Base-by-base conservation (phyloP, 2,113 vertebrate species). In the Nothobranchius kuhntae region DNA sequence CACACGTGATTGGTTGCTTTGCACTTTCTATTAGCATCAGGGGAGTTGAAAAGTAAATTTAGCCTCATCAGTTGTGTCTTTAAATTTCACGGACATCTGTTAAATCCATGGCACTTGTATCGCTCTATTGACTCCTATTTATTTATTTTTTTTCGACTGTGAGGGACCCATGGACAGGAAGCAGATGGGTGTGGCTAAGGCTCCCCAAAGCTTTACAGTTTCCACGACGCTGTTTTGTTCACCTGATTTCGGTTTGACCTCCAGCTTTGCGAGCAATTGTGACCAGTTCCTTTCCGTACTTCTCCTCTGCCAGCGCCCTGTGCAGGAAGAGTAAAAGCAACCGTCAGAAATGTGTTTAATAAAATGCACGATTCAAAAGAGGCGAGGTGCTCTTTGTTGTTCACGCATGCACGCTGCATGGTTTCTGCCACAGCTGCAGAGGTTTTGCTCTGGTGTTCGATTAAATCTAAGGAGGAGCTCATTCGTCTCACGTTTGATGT, bases 251-350 rank as follows among this genome's bases (percentile, higher is more conserved):
- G 1, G 89, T 91, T 62, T 95, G 92, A 68, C 96, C 96, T 8
- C 94, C 95, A 13, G 95, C 94, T 86, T 96, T 98, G 36, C 93
- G 92, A 17, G 96, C 96, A 0, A 99, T 96, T 38, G 93, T 93
- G 69, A 98, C 83, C 83, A 99, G 83, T 64, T 98, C 96, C 77
- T 96, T 98, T 21, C 97, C 97, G 0, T 98, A 98, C 66, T 91
- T 94, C 75, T 99, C 97, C 84, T 99, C 97, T 6, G 95, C 96
- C 13, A 92, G 90, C 6, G 95, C 95, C 91, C 97, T 99, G 93
- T 58, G 51, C 13, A 56, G 26, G 42, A 54, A 21, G 45, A 67
- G 69, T 7, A 76, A 0, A 57, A 40, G 68, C 14, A 65, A 9
- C 13, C 12, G 53, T 78, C 0, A 44, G 5, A 40, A 38, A 21